Evolutionary conservation across 2,888 invertebrate species (phyloP), one percentile per base, ranked within the genome.

Genomic region (Leucozona laternaria): DNA sequence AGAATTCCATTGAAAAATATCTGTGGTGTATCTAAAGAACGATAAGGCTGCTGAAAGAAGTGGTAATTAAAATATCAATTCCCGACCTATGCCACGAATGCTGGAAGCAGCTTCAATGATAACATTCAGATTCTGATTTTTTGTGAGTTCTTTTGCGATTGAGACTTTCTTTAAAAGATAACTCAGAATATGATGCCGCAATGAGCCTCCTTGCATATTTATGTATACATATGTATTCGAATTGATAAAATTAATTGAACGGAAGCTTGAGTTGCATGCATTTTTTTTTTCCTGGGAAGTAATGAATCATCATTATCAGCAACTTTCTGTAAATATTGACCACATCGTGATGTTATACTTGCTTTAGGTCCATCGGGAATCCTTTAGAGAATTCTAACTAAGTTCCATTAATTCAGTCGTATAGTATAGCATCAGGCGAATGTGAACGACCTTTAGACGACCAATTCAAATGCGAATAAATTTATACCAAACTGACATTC

Each of bases 71-170:
- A 34, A 66, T 20, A 66, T 66, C 48, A 48, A 48, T 66, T 60
- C 48, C 66, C 31, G 66, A 66, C 66, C 66, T 66, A 66, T 31
- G 66, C 20, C 48, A 66, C 17, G 3, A 15, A 48, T 62, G n/a
- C 0, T n/a, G 17, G 5, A 17, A 43, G 31, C 20, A 22, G 15
- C 34, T 34, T 28, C 45, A 45, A 40, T 2, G 66, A 66, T 48
- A 66, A 48, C n/a, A 34, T n/a, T 37, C 8, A 45, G 1, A 25
- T 37, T 60, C 15, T 58, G 13, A 4, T 34, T 58, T 37, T 22
- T 6, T 22, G 25, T 5, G 40, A 0, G 15, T n/a, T n/a, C 2
- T 25, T 40, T 15, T 37, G 22, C n/a, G 4, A 5, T 28, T 20
- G 34, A 31, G 31, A 8, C 25, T 45, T 13, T 17, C 7, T 66